Evolutionary conservation across 2,888 invertebrate genomes (phyloP), one percentile per base, ranked within the genome.

Genomic region (Hirtodrosophila confusa): DNA sequence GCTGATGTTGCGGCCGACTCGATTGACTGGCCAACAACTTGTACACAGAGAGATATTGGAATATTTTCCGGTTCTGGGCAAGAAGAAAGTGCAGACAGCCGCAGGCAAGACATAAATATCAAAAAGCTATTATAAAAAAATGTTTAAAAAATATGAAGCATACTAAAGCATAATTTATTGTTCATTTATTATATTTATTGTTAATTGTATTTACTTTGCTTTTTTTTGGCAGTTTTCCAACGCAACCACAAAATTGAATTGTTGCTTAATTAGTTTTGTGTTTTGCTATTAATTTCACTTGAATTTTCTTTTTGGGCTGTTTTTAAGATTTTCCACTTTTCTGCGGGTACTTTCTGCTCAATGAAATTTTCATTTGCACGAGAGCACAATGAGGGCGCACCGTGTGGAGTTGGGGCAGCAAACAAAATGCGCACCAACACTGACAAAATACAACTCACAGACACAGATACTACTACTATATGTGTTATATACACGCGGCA

Each of bases 371-470:
- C 84, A 84, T 84, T 80, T 84, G 88, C 84, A 88, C 84, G 80
- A 84, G 84, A 88, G 84, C 84, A 84, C 84, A 84, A 84, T 88
- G 84, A 88, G 84, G 84, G 88, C 83, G 88, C 71, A 86, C 73
- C 64, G 72, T 66, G 67, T 75, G 75, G 50, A 69, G 50, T 7
- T 6, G 31, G 0, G 9, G 51, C 65, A 56, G 58, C 49, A 64
- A 69, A 61, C 51, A 54, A 60, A 75, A 54, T 69, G 66, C 70
- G 54, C 54, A 69, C 58, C 73, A 55, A 54, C 45, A 47, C 31
- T 40, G 37, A 64, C 47, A 17, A 17, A 17, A 61, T 47, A 39
- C 33, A 47, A 35, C 31, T 40, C 17, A 17, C 17, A 17, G 37
- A 64, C 47, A 61, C 50, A 58, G 49, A 49, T 9, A 33, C 31